Percentiles rank a stretch among this genome's conserved stretches.
phyloP scores from a whole-genome alignment of 2,888 invertebrate genomes.

The Lutraria lutraria region DNA sequence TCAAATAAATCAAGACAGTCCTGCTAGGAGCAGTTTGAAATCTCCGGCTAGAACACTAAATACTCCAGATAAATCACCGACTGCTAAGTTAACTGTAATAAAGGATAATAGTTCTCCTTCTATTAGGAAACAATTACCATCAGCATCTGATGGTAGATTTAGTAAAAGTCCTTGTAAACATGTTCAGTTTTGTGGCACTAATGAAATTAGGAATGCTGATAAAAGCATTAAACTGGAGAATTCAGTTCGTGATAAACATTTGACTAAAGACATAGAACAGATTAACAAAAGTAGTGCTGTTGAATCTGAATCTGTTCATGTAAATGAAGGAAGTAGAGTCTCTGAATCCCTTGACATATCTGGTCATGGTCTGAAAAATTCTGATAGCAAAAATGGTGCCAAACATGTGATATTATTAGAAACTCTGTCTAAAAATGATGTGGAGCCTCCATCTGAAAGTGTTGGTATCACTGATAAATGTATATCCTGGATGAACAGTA shows the following conservation, averaged over 20 bases:
- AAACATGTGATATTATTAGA: not conserved
- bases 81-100: not conserved
- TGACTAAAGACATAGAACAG: not conserved
- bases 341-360: not conserved
- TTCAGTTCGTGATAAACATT: not conserved
- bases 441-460: conserved; percentile 33
- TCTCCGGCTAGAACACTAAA: not conserved
- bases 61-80: not conserved
- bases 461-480: conserved; percentile 23
- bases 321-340: not conserved
- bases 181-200: not conserved
- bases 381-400: not conserved
- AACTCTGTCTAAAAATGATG: not conserved
- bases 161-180: not conserved
- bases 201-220: not conserved
- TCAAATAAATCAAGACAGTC: not conserved
- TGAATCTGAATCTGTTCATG: not conserved
- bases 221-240: not conserved
- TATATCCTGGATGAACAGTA: conserved; percentile 31
- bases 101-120: not conserved
- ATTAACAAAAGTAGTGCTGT: not conserved
- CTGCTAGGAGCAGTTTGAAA: not conserved
- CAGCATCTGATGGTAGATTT: not conserved
- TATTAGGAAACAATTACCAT: not conserved
- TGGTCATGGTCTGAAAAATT: not conserved